Evolutionary conservation across 2,113 vertebrate species (phyloP).

Genomic region (Boleophthalmus pectinirostris): DNA sequence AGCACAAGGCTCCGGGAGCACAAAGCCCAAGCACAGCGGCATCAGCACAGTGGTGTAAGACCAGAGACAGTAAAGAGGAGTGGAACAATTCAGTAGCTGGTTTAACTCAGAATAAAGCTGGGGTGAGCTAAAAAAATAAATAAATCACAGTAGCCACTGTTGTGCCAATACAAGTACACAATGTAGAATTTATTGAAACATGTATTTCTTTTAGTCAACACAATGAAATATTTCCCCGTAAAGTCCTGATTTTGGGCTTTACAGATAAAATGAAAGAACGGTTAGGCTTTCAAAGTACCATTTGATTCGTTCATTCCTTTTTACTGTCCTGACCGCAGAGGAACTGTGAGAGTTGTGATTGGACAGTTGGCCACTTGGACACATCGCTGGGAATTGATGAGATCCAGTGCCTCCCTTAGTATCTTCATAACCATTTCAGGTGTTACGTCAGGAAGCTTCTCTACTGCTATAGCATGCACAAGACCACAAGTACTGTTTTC

Average conservation of each 20-base stretch:
- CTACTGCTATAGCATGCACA: conserved; percentile 64
- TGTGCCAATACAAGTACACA: neutral
- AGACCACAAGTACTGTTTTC: conserved; percentile 72
- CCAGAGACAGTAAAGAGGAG: conserved; percentile 29
- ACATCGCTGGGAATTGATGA: conserved; percentile 42
- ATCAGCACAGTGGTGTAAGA: conserved; percentile 94
- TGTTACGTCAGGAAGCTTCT: conserved; percentile 31
- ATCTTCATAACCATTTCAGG: conserved; percentile 25
- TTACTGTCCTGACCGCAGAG: neutral
- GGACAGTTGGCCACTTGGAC: conserved; percentile 42
- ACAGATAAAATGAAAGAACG: neutral
- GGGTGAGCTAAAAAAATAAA: neutral
- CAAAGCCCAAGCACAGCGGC: conserved; percentile 94
- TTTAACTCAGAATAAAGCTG: neutral
- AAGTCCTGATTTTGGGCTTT: neutral
- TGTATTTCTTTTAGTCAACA: neutral
- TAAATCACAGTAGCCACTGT: neutral
- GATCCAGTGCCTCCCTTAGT: conserved; percentile 49
- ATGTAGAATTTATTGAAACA: neutral
- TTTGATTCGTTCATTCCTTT: neutral
- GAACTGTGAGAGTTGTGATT: conserved; percentile 43
- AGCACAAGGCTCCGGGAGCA: conserved; percentile 69
- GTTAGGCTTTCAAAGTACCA: neutral
- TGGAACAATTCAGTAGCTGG: neutral
- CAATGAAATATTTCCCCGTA: neutral